Evolutionary conservation across 2,888 invertebrate species (phyloP), one percentile per base, ranked within the genome.

Genomic region (Zaprionus lineosus): DNA sequence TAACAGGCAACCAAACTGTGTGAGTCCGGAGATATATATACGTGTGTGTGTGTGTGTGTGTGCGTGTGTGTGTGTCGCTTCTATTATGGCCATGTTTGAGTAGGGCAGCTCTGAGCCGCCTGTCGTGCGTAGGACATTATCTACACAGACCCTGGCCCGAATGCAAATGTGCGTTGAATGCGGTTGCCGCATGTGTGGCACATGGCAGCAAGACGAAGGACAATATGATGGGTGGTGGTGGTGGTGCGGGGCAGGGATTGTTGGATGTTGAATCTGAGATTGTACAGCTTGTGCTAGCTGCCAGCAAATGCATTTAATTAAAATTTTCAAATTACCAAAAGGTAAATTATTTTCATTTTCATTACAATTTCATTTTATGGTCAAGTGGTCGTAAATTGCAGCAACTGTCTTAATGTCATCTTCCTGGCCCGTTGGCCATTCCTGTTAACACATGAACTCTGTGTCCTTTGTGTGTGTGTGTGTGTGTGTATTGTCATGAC

Each of bases 241-340:
- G 16, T 9, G 19, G 19, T 36, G 19, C 11, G 36, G 31, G 19
- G 31, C n/a, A n/a, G n/a, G n/a, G n/a, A n/a, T n/a, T n/a, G n/a
- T n/a, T n/a, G 26, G 15, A 29, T 11, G 8, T 16, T 29, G 14
- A 48, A 59, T 39, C 44, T 31, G 57, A 63, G 63, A 63, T 63
- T 61, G 47, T 44, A 26, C 5, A 36, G 60, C 37, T 9, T 39
- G n/a, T 57, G 41, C 9, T 37, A 46, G 46, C 50, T 68, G 47
- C 37, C 46, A 46, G 60, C 44, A 52, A 72, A 60, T 62, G 79
- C 69, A 73, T 76, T 76, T 76, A 76, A 76, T 76, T 76, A 76
- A 79, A 79, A 76, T 76, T 76, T 76, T 53, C 57, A 63, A 76
- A 79, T 75, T 76, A 2, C 73, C 74, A 31, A 73, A 69, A 70